Conservation (phyloP, 2,797 vertebrate species). For the Meriones psammophilus region DNA sequence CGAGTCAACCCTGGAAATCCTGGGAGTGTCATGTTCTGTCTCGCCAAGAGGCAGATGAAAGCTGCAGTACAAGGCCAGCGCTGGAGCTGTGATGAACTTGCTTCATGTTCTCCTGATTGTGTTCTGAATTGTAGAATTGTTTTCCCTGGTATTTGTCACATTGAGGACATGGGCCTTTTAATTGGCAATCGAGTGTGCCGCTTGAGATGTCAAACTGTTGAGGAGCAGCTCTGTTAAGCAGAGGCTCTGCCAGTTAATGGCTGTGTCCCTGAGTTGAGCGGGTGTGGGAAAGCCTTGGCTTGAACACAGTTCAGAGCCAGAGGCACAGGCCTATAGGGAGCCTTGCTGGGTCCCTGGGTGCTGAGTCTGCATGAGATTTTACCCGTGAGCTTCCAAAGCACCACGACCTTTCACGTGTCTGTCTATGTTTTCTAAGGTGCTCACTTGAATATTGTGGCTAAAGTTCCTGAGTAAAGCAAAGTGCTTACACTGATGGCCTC, state of each 20-base stretch:
- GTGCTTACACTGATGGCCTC: neutral
- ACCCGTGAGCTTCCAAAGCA: neutral
- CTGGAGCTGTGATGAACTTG: neutral
- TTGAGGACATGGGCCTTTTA: slow-evolving; percentile 66
- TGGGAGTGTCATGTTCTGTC: slow-evolving; percentile 22
- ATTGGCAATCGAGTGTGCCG: slow-evolving; percentile 9
- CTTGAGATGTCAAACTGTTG: slow-evolving; percentile 62
- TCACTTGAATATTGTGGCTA: neutral
- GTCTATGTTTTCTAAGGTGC: neutral
- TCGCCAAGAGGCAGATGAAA: slow-evolving; percentile 3
- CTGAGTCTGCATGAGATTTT: neutral
- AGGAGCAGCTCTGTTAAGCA: slow-evolving; percentile 46
- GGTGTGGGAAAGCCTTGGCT: neutral
- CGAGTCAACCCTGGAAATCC: neutral
- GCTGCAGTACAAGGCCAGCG: neutral
- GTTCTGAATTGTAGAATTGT: slow-evolving; percentile 64
- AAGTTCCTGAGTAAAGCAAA: neutral
- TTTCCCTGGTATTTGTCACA: slow-evolving; percentile 71
- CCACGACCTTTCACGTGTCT: accelerated
- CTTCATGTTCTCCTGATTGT: neutral
- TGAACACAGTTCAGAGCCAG: neutral
- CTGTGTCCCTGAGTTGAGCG: neutral
- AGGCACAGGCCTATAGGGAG: neutral
- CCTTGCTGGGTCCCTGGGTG: neutral
- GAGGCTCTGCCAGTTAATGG: neutral